These are phyloP conservation scores for Gymnoscopelus braueri DNA, from an alignment of 2,797 vertebrate genomes.

Conservation along the genomic window DNA sequence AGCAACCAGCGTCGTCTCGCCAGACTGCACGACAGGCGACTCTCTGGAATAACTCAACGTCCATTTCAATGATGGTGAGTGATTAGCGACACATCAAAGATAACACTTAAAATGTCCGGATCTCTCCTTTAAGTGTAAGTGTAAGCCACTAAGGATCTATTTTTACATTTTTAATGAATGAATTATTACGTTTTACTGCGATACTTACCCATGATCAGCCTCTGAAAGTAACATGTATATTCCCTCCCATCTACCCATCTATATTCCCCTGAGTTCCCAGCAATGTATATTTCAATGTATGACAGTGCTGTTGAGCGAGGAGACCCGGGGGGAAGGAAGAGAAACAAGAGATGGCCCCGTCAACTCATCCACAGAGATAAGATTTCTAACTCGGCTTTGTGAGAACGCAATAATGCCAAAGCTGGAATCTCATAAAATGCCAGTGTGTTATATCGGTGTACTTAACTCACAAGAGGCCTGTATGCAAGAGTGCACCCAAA, in stretches of 20 bases:
- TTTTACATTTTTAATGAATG: no score
- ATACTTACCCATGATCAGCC: no score
- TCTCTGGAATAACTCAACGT: no score
- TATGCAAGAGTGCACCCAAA: conserved; percentile 43
- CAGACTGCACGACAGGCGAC: no score
- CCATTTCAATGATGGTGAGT: no score
- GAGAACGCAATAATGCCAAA: conserved; percentile 47
- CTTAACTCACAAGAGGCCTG: conserved; percentile 24
- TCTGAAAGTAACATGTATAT: background rate
- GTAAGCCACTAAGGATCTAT: no score
- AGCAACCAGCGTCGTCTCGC: no score
- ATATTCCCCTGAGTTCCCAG: conserved; percentile 6
- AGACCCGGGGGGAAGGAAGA: conserved; percentile 4
- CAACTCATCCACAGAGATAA: conserved; percentile 26
- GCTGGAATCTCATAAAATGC: conserved; percentile 38
- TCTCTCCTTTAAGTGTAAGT: no score
- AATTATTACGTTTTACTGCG: no score
- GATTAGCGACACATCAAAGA: no score
- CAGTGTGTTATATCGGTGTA: conserved; percentile 33
- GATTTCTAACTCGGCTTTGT: conserved; percentile 24
- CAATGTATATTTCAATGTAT: conserved; percentile 20
- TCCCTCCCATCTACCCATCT: background rate
- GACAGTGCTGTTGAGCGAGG: conserved; percentile 13
- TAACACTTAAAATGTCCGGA: no score
- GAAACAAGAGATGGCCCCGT: conserved; percentile 16